Percentiles rank a stretch among this genome's conserved stretches.
phyloP scores from a whole-genome alignment of 2,888 invertebrate species.

The Drosophila fungiperda region DNA sequence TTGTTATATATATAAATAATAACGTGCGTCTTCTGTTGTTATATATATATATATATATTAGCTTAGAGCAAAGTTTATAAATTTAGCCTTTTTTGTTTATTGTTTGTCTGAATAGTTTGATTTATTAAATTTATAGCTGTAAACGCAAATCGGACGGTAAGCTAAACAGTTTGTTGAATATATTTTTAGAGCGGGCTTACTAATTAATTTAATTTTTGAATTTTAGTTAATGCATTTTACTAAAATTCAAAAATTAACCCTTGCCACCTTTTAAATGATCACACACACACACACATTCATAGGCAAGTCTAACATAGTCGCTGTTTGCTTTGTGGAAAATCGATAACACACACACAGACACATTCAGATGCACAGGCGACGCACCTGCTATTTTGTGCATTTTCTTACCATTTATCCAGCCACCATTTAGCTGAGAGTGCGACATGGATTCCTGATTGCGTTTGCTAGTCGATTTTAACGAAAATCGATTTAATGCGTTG shows the following conservation, averaged over 20 bases:
- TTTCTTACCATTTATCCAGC: constrained; percentile 94
- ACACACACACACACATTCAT: not conserved
- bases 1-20: constrained; percentile 16
- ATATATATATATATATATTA: not conserved
- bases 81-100: not conserved
- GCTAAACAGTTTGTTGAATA: not conserved
- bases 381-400: constrained; percentile 32
- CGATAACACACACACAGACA: constrained; percentile 52
- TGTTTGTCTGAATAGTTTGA: not conserved
- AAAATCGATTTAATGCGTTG: constrained; percentile 75
- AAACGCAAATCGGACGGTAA: not conserved
- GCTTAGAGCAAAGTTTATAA: constrained; percentile 4
- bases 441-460: constrained; percentile 91
- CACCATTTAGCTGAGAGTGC: constrained; percentile 92
- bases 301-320: not conserved
- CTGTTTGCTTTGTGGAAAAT: constrained; percentile 63
- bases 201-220: not conserved
- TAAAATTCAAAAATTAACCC: not conserved
- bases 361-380: constrained; percentile 13
- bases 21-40: not conserved
- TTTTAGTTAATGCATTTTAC: not conserved
- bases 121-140: not conserved
- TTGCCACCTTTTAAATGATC: not conserved
- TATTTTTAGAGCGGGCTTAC: not conserved
- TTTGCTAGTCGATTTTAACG: constrained; percentile 87